These are phyloP conservation scores for Eupleurogrammus muticus DNA, from an alignment of 2,797 vertebrate species.

Conservation along the genomic window DNA sequence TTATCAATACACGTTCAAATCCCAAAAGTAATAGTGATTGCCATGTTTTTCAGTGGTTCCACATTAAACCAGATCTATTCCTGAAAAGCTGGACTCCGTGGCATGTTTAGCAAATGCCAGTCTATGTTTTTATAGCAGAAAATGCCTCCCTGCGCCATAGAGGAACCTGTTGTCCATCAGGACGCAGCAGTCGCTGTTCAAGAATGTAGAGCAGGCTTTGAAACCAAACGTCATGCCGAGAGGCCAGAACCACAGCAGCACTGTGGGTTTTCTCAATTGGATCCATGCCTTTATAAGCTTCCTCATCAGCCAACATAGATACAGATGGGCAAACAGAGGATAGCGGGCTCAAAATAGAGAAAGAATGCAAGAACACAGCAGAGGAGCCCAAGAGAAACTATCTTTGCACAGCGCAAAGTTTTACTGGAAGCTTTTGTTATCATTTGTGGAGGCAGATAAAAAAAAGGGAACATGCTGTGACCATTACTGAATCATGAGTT, in stretches of 20 bases:
- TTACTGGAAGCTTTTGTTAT: neutral
- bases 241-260: constrained; percentile 82
- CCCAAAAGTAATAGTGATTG: too few species aligned
- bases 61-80: too few species aligned
- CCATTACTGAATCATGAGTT: neutral
- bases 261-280: constrained; percentile 32
- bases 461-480: neutral
- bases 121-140: constrained; percentile 71
- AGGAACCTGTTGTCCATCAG: constrained; percentile 41
- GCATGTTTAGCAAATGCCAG: constrained; percentile 83
- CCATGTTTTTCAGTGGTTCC: too few species aligned
- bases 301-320: neutral
- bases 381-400: neutral
- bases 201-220: constrained; percentile 81
- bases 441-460: constrained; percentile 39
- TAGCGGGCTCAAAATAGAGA: constrained; percentile 7
- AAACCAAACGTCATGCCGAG: constrained; percentile 87
- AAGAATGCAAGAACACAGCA: neutral
- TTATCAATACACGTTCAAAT: too few species aligned
- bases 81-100: too few species aligned
- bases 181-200: constrained; percentile 85
- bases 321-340: neutral
- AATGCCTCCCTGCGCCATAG: constrained; percentile 38
- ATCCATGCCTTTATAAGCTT: neutral
- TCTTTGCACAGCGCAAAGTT: neutral